Base-by-base conservation (phyloP, 2,888 invertebrate species). In the Sphecodes monilicornis region DNA sequence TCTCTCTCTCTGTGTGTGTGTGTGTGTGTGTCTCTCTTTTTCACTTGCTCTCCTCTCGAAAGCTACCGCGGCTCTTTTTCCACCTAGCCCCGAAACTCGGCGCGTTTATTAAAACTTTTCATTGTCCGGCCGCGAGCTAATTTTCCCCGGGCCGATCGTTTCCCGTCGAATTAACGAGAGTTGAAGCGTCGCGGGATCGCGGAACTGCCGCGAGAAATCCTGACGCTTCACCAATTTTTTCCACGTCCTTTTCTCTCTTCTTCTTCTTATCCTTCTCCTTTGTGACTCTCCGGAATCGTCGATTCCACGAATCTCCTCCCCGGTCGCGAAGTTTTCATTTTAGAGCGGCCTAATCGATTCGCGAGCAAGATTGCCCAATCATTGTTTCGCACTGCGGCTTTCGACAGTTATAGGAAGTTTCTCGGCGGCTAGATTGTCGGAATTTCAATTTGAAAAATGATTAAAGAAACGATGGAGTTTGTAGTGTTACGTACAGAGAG, bases 91-190 rank as follows among this genome's bases (percentile, higher is more conserved):
- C 60, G 43, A 74, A 76, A 80, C 70, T 68, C 57, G 85, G 50
- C 41, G 72, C 80, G 77, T 85, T 85, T 86, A 85, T 86, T 85
- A 77, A 78, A 85, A 85, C 80, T 85, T 86, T 78, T 60, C 70
- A 80, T 77, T 84, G 77, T 80, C 41, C 57, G 64, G 57, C 60
- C 36, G 64, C 71, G 76, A 4, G 77, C 41, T 72, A 66, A 78
- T 68, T 71, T 29, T 32, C 39, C n/a, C 32, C 29, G 2, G 8
- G 26, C 8, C 46, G 2, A 57, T 36, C 32, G 36, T n/a, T 18
- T 71, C 54, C 43, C 5, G 29, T 64, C 36, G 18, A 36, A 54
- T 78, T 64, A 74, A 83, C 29, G 36, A 29, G 54, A 54, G 39
- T 39, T 16, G 32, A 50, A 43, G 57, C 57, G 41, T 69, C 54